These are phyloP conservation scores for Sebastes steindachneri DNA, from an alignment of 2,797 vertebrate genomes.

Conservation along the genomic window DNA sequence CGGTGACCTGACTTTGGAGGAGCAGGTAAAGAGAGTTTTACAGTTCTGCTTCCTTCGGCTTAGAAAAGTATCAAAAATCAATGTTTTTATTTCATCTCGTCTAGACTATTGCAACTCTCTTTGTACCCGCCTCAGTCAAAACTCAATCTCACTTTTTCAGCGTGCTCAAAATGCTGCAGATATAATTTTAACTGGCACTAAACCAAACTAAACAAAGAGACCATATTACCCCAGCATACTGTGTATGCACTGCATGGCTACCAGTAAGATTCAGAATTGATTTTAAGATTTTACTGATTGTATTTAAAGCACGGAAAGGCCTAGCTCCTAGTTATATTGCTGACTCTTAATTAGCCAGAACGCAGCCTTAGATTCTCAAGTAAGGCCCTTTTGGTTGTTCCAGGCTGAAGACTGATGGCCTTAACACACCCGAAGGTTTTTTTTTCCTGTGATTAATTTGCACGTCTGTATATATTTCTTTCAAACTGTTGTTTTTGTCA, in stretches of 20 bases:
- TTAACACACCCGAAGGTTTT: not conserved
- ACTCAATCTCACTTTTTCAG: not conserved
- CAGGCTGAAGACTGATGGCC: not conserved
- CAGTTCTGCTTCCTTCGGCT: not conserved
- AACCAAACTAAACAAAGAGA: not conserved
- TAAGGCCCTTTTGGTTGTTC: not conserved
- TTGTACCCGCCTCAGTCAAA: not conserved
- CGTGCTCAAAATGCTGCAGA: not conserved
- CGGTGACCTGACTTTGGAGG: not conserved
- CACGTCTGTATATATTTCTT: fast-evolving
- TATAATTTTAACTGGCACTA: not conserved
- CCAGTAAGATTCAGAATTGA: not conserved
- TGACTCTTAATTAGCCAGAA: not conserved
- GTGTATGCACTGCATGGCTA: not conserved
- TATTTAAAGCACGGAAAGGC: not conserved
- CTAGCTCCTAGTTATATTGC: not conserved
- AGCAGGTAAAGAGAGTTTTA: not conserved
- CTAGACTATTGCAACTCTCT: not conserved
- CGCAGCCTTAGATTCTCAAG: not conserved
- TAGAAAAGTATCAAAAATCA: not conserved
- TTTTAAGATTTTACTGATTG: not conserved
- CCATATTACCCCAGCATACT: not conserved
- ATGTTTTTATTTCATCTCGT: not conserved
- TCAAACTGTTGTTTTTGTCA: not conserved
- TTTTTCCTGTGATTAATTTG: not conserved